Conservation (phyloP, 2,113 vertebrate genomes). For the Carassius auratus region DNA sequence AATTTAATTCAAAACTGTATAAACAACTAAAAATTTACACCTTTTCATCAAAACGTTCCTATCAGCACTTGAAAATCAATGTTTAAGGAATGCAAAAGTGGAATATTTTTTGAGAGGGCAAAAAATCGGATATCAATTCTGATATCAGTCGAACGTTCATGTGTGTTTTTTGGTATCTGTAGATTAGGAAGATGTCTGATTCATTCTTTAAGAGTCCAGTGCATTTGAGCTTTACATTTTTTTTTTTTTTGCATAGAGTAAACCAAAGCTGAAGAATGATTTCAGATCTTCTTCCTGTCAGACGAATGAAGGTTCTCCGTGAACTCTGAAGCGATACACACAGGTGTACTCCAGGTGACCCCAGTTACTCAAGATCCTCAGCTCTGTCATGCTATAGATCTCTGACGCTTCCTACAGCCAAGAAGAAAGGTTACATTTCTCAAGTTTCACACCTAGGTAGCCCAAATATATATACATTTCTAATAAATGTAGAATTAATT, state of each 20-base stretch:
- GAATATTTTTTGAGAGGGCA: not conserved
- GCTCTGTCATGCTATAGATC: slow-evolving; percentile 77
- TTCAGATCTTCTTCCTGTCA: not conserved
- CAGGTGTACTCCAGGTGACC: slow-evolving; percentile 94
- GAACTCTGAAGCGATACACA: slow-evolving; percentile 94
- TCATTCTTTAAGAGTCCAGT: no score
- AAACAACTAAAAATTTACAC: not conserved
- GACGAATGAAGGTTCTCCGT: slow-evolving; percentile 72
- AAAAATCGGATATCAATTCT: not conserved
- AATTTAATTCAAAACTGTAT: not conserved
- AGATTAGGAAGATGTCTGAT: no score
- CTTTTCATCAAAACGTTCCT: not conserved
- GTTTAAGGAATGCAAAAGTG: not conserved
- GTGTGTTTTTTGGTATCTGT: slow-evolving; percentile 5
- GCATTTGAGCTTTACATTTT: slow-evolving; percentile 12
- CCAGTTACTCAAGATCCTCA: slow-evolving; percentile 91
- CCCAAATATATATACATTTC: no score
- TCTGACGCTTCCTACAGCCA: slow-evolving; percentile 25
- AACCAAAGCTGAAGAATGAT: not conserved
- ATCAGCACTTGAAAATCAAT: not conserved
- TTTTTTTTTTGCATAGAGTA: slow-evolving; percentile 5
- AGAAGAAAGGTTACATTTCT: not conserved
- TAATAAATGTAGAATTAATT: no score
- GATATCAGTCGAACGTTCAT: not conserved
- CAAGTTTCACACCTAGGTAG: not conserved